Conservation (phyloP, 1,140 invertebrate genomes). For the Solenopsis invicta region DNA sequence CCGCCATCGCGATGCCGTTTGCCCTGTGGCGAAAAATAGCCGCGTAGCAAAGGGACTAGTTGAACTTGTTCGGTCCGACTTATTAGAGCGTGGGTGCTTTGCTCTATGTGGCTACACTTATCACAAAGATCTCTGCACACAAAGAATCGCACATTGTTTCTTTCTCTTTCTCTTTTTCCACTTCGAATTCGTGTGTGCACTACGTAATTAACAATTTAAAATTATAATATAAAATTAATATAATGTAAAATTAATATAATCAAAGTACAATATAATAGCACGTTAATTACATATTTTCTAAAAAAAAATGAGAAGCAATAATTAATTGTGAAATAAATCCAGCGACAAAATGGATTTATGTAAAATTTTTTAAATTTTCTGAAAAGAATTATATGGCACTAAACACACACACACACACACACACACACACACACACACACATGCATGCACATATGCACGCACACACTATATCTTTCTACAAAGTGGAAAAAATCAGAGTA, state of each 20-base stretch:
- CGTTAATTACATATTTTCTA: not conserved
- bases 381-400: not conserved
- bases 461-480: no score
- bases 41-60: slow-evolving; percentile 14
- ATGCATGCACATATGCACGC: no score
- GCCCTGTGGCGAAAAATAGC: slow-evolving; percentile 37
- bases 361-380: not conserved
- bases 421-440: no score
- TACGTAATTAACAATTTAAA: not conserved
- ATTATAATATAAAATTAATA: not conserved
- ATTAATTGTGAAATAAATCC: not conserved
- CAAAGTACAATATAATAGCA: not conserved
- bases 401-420: no score
- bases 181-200: not conserved
- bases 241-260: not conserved
- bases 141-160: not conserved
- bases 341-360: not conserved
- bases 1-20: slow-evolving; percentile 5
- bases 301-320: not conserved
- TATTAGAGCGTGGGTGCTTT: not conserved
- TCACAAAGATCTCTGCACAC: not conserved
- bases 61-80: slow-evolving; percentile 21
- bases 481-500: not conserved
- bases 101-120: not conserved
- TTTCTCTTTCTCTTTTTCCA: not conserved